Evolutionary conservation across 92 coral and sea anemone genomes (phyloP), one percentile per base, ranked within the genome.

Genomic region (Anthopleura xanthogrammica): DNA sequence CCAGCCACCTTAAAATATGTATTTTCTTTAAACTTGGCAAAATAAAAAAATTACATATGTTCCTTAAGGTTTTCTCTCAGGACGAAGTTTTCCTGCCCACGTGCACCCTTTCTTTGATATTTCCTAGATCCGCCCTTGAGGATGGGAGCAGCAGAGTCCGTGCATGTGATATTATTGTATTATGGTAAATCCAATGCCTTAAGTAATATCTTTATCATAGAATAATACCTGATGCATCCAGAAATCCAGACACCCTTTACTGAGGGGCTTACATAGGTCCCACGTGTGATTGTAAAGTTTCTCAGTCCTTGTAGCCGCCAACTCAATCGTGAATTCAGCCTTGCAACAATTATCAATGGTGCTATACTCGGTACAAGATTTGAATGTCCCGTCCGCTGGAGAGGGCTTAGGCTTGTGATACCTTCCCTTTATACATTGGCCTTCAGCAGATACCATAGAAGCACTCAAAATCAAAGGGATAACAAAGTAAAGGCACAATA

Each of bases 171-270:
- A 46, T 2, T 46, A 46, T 46, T 46, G 5, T 46, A 46, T 46
- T 46, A 46, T 9, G 0, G 50, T 46, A 46, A 46, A 3, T 4
- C 9, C 50, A 46, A 46, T 46, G 50, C 5, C 36, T 29, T 29
- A 46, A 46, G 5, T 46, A 5, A 5, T 46, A 5, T 5, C 50
- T 46, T 46, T 16, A 24, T 13, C 5, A 5, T n/a, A 72, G 20
- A 10, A 36, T 74, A 85, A 17, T 74, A 95, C 98, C 95, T 95
- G 98, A 43, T 89, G 79, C 39, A 93, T 84, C 98, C 98, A 95
- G 73, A 85, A 92, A 17, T 71, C 73, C 85, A 89, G 77, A 80
- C 98, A 95, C 46, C 70, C 60, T 29, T 40, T 52, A 12, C 98
- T 91, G 14, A 95, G 86, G 43, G 86, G 79, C 7, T 90, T 94